Percentiles rank a stretch among this genome's conserved stretches.
Evolutionary conservation across 2,888 invertebrate genomes (phyloP).

Genomic region (Melanargia galathea): DNA sequence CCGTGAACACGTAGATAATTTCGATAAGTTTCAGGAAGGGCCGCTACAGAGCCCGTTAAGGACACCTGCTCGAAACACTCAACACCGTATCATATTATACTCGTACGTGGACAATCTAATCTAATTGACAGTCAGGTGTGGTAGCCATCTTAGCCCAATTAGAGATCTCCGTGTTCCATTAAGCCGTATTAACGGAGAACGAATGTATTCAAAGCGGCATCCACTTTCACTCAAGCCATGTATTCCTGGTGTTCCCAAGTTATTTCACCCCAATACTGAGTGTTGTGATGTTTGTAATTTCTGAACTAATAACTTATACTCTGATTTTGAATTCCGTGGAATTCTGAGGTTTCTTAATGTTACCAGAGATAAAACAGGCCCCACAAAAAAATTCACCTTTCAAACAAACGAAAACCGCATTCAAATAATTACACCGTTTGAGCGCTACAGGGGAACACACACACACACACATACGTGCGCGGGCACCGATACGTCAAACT

Average conservation of each 20-base stretch:
- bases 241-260: background rate
- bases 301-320: too few species aligned
- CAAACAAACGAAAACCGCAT: too few species aligned
- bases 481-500: too few species aligned
- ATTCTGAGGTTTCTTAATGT: too few species aligned
- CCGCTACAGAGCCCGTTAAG: slow-evolving; percentile 8
- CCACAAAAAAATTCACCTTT: too few species aligned
- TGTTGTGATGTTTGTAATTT: too few species aligned
- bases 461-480: too few species aligned
- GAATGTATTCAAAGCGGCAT: slow-evolving; percentile 8
- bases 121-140: slow-evolving; percentile 36
- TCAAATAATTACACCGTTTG: too few species aligned
- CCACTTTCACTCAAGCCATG: slow-evolving; percentile 12
- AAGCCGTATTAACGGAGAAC: slow-evolving; percentile 19
- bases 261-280: too few species aligned
- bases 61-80: slow-evolving; percentile 27
- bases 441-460: too few species aligned
- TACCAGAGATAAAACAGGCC: too few species aligned
- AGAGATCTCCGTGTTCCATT: slow-evolving; percentile 28
- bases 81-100: slow-evolving; percentile 20
- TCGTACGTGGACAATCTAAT: slow-evolving; percentile 34
- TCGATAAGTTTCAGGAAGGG: background rate
- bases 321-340: too few species aligned
- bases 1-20: background rate
- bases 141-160: slow-evolving; percentile 31